Evolutionary conservation across 1,140 invertebrate genomes (phyloP).

Genomic region (Rhagoletis zephyria): DNA sequence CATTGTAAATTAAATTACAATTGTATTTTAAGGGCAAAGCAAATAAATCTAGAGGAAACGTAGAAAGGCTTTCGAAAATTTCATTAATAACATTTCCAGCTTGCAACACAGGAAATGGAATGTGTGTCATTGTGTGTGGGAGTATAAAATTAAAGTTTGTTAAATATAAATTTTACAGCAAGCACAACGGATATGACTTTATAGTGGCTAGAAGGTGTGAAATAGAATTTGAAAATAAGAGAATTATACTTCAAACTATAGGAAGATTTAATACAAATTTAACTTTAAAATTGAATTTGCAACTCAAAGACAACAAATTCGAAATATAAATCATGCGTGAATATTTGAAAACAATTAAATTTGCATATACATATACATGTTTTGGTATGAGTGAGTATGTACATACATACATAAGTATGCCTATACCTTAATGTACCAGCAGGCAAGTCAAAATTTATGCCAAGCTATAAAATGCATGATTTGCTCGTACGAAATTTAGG

Average conservation of each 20-base stretch:
- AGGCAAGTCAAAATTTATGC: not conserved
- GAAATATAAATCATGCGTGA: no score
- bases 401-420: not conserved
- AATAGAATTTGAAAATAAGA: no score
- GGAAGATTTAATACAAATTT: no score
- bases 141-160: not conserved
- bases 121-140: not conserved
- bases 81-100: not conserved
- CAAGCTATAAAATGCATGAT: not conserved
- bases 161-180: no score
- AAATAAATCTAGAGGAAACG: not conserved
- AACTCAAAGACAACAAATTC: no score
- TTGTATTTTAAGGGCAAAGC: not conserved
- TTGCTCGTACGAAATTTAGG: not conserved
- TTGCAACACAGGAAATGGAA: constrained; percentile 17
- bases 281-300: no score
- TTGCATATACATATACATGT: not conserved
- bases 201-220: no score
- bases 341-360: no score
- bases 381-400: not conserved
- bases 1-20: not conserved
- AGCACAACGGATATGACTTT: no score
- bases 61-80: not conserved
- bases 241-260: no score
- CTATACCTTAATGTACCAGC: not conserved